These are phyloP conservation scores for Miniopterus natalensis DNA, from an alignment of 2,113 vertebrate species.

Conservation along the genomic window DNA sequence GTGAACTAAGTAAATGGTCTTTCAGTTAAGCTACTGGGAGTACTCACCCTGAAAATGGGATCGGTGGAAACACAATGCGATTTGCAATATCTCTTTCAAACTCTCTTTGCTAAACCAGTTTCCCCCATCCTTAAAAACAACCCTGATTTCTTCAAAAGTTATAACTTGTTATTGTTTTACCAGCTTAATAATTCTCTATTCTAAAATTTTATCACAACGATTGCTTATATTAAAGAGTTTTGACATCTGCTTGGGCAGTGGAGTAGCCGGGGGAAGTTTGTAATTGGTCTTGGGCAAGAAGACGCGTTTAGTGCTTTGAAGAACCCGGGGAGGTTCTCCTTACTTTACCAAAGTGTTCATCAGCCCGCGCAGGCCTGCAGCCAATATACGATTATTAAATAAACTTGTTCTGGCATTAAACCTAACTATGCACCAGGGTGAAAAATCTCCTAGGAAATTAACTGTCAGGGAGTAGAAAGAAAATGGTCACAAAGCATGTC, in stretches of 20 bases:
- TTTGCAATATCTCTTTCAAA: neutral
- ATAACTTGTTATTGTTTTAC: neutral
- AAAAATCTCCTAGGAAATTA: neutral
- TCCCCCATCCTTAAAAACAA: neutral
- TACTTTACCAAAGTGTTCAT: conserved; percentile 6
- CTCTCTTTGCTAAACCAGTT: neutral
- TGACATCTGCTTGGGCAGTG: neutral
- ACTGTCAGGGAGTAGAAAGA: neutral
- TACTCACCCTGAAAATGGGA: neutral
- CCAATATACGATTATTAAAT: neutral
- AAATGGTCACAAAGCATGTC: neutral
- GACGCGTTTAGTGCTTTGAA: neutral
- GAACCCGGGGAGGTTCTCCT: neutral
- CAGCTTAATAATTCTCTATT: neutral
- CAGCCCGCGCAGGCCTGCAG: neutral
- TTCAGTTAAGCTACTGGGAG: neutral
- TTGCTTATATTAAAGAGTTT: neutral
- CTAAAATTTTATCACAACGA: neutral
- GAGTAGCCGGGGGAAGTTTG: neutral
- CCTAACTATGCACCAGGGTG: neutral
- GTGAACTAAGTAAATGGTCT: neutral
- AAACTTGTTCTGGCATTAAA: neutral
- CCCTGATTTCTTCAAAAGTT: neutral
- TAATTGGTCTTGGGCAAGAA: neutral
- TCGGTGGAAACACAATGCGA: neutral